These are phyloP conservation scores for Myotis pilosus DNA, from an alignment of 2,797 vertebrate species.

Conservation along the genomic window DNA sequence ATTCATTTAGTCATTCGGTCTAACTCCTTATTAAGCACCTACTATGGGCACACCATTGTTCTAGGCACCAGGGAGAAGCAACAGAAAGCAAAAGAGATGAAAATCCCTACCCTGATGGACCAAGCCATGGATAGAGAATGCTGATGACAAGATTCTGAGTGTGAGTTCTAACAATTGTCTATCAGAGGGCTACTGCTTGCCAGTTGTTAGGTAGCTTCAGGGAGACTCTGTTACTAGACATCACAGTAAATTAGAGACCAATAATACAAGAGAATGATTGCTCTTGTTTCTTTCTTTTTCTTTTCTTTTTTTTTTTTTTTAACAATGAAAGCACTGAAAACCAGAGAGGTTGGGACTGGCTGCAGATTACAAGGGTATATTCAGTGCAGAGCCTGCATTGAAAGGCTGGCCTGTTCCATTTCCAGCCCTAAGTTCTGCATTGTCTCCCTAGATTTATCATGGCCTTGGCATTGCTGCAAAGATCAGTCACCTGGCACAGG, in stretches of 20 bases:
- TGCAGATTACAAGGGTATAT: not conserved
- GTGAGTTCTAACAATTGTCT: not conserved
- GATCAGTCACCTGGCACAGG: not conserved
- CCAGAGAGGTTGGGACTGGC: not conserved
- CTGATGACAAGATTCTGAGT: not conserved
- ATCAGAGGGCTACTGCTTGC: not conserved
- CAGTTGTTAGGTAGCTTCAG: not conserved
- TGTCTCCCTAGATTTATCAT: not conserved
- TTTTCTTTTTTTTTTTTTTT: not conserved
- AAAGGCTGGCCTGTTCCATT: not conserved
- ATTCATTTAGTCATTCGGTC: not conserved
- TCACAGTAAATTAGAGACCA: not conserved
- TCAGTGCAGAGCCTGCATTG: not conserved
- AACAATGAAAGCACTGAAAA: not conserved
- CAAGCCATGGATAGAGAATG: too few species aligned
- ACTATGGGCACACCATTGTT: not conserved
- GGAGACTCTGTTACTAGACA: not conserved
- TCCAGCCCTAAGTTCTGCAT: not conserved
- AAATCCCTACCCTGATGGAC: not conserved
- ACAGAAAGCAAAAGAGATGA: not conserved
- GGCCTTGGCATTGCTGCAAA: not conserved
- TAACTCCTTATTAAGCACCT: not conserved
- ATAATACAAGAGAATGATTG: not conserved
- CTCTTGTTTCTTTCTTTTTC: not conserved
- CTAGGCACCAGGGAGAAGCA: not conserved